phyloP scores from a whole-genome alignment of 2,113 vertebrate genomes.

The rabbit (Oryctolagus cuniculus) region DNA sequence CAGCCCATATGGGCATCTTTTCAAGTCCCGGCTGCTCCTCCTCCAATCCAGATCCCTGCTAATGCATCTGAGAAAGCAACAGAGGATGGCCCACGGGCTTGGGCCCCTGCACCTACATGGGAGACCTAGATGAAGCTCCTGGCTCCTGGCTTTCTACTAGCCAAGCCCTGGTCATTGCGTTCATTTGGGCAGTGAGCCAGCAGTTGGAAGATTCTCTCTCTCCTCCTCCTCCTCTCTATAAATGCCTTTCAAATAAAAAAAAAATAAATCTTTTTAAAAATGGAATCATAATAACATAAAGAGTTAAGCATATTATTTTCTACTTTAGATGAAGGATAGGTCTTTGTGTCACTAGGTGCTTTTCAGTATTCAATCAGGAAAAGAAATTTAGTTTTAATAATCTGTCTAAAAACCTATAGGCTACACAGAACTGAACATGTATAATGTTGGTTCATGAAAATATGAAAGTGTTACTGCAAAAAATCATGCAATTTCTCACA shows the following conservation, averaged over 20 bases:
- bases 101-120: too few relatives aligned
- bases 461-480: not conserved
- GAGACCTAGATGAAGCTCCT: too few relatives aligned
- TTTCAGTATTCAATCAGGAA: not conserved
- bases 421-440: not conserved
- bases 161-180: too few relatives aligned
- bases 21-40: too few relatives aligned
- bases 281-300: not conserved
- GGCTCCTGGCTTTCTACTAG: too few relatives aligned
- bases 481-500: constrained; percentile 12
- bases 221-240: not conserved
- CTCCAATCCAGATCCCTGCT: too few relatives aligned
- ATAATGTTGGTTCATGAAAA: constrained; percentile 15
- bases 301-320: not conserved
- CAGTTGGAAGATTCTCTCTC: too few relatives aligned
- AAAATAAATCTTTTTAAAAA: not conserved
- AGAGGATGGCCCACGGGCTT: too few relatives aligned
- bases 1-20: too few relatives aligned
- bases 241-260: not conserved
- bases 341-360: not conserved
- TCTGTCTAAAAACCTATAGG: not conserved
- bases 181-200: too few relatives aligned
- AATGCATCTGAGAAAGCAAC: too few relatives aligned
- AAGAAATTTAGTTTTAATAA: constrained; percentile 30
- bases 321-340: not conserved